Conservation (phyloP, 2,113 vertebrate species). For the Malurus melanocephalus region DNA sequence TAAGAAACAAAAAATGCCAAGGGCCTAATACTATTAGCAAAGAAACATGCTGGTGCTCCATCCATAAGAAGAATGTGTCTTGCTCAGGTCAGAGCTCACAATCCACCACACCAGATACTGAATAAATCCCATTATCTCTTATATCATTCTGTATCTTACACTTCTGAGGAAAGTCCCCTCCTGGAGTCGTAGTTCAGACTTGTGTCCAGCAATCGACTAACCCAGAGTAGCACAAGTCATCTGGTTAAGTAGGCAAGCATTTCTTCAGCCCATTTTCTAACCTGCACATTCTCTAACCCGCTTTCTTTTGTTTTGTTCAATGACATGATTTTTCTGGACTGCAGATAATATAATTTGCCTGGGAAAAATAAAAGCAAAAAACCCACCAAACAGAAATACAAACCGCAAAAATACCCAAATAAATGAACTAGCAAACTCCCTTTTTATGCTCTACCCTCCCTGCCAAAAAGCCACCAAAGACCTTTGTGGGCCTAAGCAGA, state of each 20-base stretch:
- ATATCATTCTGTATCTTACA: neutral
- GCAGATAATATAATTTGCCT: neutral
- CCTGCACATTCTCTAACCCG: neutral
- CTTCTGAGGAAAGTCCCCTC: neutral
- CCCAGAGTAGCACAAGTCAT: neutral
- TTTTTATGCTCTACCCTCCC: neutral
- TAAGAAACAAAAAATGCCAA: neutral
- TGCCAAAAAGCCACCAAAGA: neutral
- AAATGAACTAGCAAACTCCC: neutral
- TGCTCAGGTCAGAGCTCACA: neutral
- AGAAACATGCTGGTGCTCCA: neutral
- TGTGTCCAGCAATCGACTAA: neutral
- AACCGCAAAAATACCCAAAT: neutral
- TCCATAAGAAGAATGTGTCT: accelerated
- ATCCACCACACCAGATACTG: neutral
- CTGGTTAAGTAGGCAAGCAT: neutral
- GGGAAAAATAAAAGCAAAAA: neutral
- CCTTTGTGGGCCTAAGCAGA: neutral
- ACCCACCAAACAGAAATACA: neutral
- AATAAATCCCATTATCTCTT: neutral
- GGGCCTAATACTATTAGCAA: neutral
- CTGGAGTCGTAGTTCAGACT: neutral
- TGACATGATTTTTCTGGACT: neutral
- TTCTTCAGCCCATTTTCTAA: neutral
- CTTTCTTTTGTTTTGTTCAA: neutral